Percentiles rank a stretch among this genome's conserved stretches.
These are phyloP conservation scores for Trichechus manatus DNA, from an alignment of 2,113 vertebrate genomes.

Conservation along the genomic window DNA sequence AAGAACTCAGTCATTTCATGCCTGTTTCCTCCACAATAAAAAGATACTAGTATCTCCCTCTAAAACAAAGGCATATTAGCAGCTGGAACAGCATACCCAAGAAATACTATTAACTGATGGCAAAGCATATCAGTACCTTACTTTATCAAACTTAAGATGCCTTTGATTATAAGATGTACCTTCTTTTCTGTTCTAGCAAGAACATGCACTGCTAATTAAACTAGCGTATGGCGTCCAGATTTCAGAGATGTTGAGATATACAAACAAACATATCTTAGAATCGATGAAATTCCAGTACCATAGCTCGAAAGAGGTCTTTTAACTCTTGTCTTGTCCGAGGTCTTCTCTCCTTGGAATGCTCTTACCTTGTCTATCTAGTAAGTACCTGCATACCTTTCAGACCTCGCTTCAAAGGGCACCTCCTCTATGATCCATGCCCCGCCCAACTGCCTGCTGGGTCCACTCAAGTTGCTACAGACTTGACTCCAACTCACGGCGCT, in stretches of 20 bases:
- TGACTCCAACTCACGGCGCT: background rate
- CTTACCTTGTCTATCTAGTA: background rate
- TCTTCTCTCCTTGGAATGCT: background rate
- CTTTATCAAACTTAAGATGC: slow-evolving; percentile 7
- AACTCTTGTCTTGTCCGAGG: background rate
- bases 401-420: background rate
- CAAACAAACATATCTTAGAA: background rate
- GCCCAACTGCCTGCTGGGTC: background rate
- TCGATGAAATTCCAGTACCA: background rate
- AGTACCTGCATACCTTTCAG: background rate
- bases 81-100: slow-evolving; percentile 17
- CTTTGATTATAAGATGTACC: background rate
- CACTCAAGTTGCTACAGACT: background rate
- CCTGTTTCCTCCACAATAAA: background rate
- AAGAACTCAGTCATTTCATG: background rate
- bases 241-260: slow-evolving; percentile 2
- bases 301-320: background rate
- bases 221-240: background rate
- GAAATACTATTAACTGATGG: background rate
- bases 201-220: background rate
- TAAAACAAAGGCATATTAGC: slow-evolving; percentile 47
- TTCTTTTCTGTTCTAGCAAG: background rate
- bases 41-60: slow-evolving; percentile 11
- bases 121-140: background rate
- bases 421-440: background rate